Conservation (phyloP, 2,797 vertebrate genomes). For the Neopelma chrysocephalum region DNA sequence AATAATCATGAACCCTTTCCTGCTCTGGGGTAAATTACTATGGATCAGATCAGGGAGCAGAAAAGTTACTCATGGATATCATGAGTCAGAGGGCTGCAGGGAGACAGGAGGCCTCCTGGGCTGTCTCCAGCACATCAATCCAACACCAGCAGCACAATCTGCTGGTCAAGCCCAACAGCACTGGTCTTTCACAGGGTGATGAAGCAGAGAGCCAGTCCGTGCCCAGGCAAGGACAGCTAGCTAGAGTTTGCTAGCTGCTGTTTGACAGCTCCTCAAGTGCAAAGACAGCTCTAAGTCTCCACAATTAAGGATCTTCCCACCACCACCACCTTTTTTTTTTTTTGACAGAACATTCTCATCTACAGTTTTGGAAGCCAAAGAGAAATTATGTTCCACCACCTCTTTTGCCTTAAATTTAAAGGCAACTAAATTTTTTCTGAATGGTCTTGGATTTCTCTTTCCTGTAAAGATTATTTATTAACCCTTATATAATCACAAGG, state of each 20-base stretch:
- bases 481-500: neutral
- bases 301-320: neutral
- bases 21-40: neutral
- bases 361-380: neutral
- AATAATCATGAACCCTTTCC: neutral
- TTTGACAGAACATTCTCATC: neutral
- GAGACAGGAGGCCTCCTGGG: neutral
- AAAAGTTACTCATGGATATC: neutral
- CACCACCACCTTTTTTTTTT: fast-evolving
- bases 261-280: neutral
- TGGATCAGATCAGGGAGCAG: neutral
- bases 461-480: neutral
- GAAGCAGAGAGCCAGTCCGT: neutral
- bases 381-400: neutral
- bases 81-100: neutral
- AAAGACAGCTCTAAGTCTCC: neutral
- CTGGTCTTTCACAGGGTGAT: neutral
- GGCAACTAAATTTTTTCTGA: neutral
- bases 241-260: neutral
- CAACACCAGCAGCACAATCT: neutral
- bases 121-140: neutral
- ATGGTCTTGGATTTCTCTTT: neutral
- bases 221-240: neutral
- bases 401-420: neutral
- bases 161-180: neutral